A percentile compares a stretch with the other conserved stretches of the same genome.
phyloP scores from a whole-genome alignment of 2,888 invertebrate genomes.

The Amaurobius ferox region DNA sequence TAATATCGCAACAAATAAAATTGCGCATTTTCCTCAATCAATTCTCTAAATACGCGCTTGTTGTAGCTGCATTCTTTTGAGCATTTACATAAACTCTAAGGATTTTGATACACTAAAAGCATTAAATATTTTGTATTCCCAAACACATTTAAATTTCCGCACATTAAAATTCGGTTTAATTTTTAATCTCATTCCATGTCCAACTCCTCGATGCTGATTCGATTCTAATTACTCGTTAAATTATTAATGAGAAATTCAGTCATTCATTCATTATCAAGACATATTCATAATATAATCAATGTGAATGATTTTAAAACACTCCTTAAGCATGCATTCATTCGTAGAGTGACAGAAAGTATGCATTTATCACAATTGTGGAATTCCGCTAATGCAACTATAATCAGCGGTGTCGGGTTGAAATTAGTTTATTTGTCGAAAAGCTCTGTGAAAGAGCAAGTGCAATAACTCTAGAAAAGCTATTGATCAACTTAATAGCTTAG shows the following conservation, averaged over 20 bases:
- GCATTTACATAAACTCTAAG: no score
- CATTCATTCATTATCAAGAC: neutral
- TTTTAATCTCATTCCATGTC: no score
- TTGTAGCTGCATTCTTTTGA: no score
- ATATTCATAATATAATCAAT: neutral
- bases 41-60: no score
- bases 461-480: neutral
- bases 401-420: neutral
- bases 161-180: no score
- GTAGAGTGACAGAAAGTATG: neutral
- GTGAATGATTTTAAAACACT: neutral
- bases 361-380: neutral
- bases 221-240: neutral
- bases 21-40: no score
- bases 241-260: neutral
- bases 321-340: neutral
- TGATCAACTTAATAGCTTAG: neutral
- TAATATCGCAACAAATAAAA: no score
- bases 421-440: slow-evolving; percentile 2
- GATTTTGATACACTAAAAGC: no score
- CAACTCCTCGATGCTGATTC: no score
- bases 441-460: neutral
- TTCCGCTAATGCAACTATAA: neutral
- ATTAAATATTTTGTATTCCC: no score
- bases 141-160: no score